Conservation (phyloP, 2,113 vertebrate genomes). For the Crotalus tigris region DNA sequence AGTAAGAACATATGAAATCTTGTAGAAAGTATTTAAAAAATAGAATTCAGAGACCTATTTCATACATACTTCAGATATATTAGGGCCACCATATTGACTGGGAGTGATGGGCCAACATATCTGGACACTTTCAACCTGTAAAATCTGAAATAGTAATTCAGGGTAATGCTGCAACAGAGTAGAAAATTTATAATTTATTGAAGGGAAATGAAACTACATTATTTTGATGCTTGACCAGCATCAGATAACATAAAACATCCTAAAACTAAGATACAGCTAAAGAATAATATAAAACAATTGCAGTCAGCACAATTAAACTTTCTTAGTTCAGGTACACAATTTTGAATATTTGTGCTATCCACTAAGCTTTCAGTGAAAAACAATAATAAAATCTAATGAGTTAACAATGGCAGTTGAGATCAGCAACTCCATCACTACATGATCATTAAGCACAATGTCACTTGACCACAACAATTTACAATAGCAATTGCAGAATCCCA, state of each 20-base stretch:
- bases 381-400: not conserved
- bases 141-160: not conserved
- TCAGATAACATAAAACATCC: not conserved
- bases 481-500: too few relatives aligned
- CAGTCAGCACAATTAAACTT: not conserved
- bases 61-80: not conserved
- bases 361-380: not conserved
- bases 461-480: too few relatives aligned
- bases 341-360: not conserved
- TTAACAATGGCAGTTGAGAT: not conserved
- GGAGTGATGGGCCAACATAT: not conserved
- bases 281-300: not conserved
- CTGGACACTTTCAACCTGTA: not conserved
- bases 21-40: not conserved
- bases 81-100: not conserved
- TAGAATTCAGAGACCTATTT: not conserved
- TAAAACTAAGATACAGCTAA: not conserved
- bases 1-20: slow-evolving; percentile 39
- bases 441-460: too few relatives aligned
- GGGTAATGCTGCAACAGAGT: not conserved
- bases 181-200: not conserved
- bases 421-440: not conserved
- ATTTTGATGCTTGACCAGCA: not conserved
- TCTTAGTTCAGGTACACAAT: not conserved
- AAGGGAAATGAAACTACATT: not conserved